phyloP scores from a whole-genome alignment of 1,140 invertebrate genomes.

The Sesamia nonagrioides region DNA sequence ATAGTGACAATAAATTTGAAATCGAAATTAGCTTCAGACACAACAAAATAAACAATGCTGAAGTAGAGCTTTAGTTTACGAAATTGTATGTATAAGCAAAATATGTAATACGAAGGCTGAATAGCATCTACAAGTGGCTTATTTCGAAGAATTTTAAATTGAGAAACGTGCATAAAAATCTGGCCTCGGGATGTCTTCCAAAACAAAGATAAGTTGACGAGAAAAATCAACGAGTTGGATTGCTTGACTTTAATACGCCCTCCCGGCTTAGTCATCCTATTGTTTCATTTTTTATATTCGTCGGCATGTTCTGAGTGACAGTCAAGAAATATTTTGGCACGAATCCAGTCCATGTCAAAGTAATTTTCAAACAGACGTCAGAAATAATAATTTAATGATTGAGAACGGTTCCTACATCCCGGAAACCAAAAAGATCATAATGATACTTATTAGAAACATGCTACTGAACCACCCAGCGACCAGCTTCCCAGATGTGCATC shows the following conservation, averaged over 20 bases:
- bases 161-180: slow-evolving; percentile 25
- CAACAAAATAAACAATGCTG: slow-evolving; percentile 36
- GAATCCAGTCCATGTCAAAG: neutral
- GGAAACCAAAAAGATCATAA: slow-evolving; percentile 25
- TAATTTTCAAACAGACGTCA: neutral
- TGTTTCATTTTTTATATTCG: slow-evolving; percentile 36
- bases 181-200: slow-evolving; percentile 12
- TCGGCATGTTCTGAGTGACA: slow-evolving; percentile 9
- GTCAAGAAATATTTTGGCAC: slow-evolving; percentile 38
- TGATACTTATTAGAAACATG: slow-evolving; percentile 34
- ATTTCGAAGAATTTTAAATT: slow-evolving; percentile 33
- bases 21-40: slow-evolving; percentile 17
- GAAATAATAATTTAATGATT: neutral
- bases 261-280: slow-evolving; percentile 21
- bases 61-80: slow-evolving; percentile 13
- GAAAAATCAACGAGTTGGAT: slow-evolving; percentile 28
- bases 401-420: neutral
- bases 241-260: slow-evolving; percentile 27
- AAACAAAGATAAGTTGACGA: slow-evolving; percentile 34
- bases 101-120: neutral
- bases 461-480: slow-evolving; percentile 42
- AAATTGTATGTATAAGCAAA: neutral
- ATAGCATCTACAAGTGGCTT: neutral
- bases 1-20: slow-evolving; percentile 33
- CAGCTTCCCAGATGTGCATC: slow-evolving; percentile 50